Percentiles rank a stretch among this genome's conserved stretches.
Evolutionary conservation across 2,797 vertebrate species (phyloP).

Genomic region (Sebastes steindachneri): DNA sequence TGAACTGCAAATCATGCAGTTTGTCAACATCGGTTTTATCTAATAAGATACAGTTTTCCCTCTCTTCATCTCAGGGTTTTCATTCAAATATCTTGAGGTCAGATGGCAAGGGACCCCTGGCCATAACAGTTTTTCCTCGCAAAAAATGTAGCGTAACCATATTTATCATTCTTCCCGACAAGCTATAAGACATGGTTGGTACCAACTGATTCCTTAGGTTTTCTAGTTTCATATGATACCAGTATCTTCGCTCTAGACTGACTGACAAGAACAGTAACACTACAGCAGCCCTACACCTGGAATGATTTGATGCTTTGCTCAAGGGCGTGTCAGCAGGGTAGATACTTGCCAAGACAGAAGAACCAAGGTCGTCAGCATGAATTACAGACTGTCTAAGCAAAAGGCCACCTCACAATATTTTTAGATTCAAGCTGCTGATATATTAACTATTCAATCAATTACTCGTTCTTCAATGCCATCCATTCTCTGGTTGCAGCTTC

Average conservation of each 20-base stretch:
- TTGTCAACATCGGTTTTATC: too few species aligned
- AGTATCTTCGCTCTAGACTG: too few species aligned
- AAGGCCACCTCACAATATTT: neutral
- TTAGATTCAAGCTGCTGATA: neutral
- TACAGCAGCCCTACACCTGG: neutral
- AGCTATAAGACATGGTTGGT: too few species aligned
- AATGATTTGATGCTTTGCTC: neutral
- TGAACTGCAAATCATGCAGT: too few species aligned
- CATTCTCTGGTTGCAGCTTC: neutral
- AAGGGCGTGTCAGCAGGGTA: neutral
- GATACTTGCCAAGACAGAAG: neutral
- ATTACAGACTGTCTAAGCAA: neutral
- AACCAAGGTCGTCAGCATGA: neutral
- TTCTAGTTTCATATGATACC: too few species aligned
- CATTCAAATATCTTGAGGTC: neutral
- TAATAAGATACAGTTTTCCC: too few species aligned
- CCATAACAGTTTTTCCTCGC: too few species aligned
- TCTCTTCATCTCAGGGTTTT: too few species aligned
- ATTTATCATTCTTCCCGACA: too few species aligned
- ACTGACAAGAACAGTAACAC: neutral
- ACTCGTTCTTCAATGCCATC: neutral
- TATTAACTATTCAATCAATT: neutral
- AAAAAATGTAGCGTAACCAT: accelerated
- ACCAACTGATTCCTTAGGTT: too few species aligned
- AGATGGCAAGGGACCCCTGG: neutral